Percentiles rank a stretch among this genome's conserved stretches.
Evolutionary conservation across 2,113 vertebrate species (phyloP).

Genomic region (Grantiella picta): DNA sequence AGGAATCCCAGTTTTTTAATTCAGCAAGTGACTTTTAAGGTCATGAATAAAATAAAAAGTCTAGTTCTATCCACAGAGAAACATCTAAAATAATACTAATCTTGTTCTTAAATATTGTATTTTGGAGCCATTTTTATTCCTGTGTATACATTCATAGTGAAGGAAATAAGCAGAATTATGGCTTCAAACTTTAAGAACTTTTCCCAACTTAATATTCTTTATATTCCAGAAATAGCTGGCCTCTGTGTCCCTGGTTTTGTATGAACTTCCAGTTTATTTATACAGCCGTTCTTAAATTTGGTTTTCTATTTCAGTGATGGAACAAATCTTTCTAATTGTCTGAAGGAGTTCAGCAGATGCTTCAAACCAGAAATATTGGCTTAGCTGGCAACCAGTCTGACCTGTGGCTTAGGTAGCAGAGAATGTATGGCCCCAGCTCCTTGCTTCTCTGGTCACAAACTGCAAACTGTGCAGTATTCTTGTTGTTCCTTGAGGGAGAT

Average conservation of each 20-base stretch:
- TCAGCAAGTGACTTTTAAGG: not conserved
- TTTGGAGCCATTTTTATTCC: not conserved
- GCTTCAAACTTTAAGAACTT: not conserved
- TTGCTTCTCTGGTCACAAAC: not conserved
- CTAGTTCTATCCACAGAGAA: not conserved
- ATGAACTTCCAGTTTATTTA: slow-evolving; percentile 47
- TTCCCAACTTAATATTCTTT: slow-evolving; percentile 3
- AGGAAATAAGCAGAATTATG: not conserved
- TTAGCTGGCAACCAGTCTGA: not conserved
- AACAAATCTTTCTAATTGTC: slow-evolving; percentile 43
- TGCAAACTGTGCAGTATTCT: slow-evolving; percentile 15
- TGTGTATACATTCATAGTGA: not conserved
- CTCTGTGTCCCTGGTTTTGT: slow-evolving; percentile 5
- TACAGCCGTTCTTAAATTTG: slow-evolving; percentile 35
- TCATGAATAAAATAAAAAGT: not conserved
- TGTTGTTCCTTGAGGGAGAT: not conserved
- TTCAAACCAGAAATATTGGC: slow-evolving; percentile 32
- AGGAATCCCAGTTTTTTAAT: not conserved
- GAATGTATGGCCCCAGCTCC: not conserved
- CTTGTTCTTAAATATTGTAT: not conserved
- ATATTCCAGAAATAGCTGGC: slow-evolving; percentile 8
- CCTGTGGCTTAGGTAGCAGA: slow-evolving; percentile 24
- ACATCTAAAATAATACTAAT: not conserved
- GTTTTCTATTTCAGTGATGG: slow-evolving; percentile 29
- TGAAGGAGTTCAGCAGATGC: slow-evolving; percentile 1